Evolutionary conservation across 1,140 invertebrate genomes (phyloP), one percentile per base, ranked within the genome.

Genomic region (Macrosteles quadrilineatus): DNA sequence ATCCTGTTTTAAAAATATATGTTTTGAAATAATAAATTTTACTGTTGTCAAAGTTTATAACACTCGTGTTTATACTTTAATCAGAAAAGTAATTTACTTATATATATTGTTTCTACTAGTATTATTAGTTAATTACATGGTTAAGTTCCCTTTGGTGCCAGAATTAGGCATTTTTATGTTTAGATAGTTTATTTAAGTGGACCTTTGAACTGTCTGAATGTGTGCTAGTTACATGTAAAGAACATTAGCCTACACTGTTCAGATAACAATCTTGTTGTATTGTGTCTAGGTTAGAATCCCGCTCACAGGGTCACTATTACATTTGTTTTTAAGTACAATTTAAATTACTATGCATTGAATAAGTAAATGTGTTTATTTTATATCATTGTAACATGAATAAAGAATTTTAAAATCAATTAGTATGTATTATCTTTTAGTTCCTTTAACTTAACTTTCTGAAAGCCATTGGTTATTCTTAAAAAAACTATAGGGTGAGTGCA

Each of bases 321-420:
- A 21, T 14, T 4, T 14, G 12, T 25, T 59, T 59, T 27, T 25
- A 27, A 6, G 9, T 2, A 25, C 23, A 23, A 27, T 59, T 59
- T 30, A 14, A 59, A 59, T 14, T 59, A 3, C 11, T 23, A 25
- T 6, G 27, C 27, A 27, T 9, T 59, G 9, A 59, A 27, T 29
- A 30, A 59, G 55, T 59, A 25, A 59, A 29, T 30, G 55, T 59
- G 55, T 59, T 59, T 59, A 59, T 59, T 59, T 59, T 59, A 59
- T 59, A 59, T 59, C 27, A 30, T 59, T 50, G 27, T 59, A 30
- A 59, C 3, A 59, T 2, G 2, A 59, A 59, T 59, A 30, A 59
- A 6, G 23, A 59, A 29, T 27, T 23, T 4, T 4, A 53, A 53
- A 6, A 6, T 11, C 11, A 14, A 6, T 11, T 6, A 11, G 47